Evolutionary conservation across 2,113 vertebrate species (phyloP).

Genomic region (Indicator indicator): DNA sequence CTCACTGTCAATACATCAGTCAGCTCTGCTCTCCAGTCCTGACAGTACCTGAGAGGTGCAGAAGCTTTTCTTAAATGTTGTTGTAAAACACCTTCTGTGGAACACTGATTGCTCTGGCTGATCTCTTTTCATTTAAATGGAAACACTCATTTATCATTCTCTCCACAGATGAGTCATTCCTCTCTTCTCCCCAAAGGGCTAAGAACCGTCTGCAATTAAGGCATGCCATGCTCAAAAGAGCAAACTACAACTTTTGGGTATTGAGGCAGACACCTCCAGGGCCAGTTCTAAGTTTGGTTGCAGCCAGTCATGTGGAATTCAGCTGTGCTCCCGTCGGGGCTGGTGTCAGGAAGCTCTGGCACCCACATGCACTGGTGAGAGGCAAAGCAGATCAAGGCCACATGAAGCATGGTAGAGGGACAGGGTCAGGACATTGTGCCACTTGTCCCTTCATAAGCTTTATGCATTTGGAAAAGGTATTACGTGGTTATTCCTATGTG

Average conservation of each 20-base stretch:
- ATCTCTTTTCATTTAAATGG: background rate
- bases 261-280: background rate
- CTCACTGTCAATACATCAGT: background rate
- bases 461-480: background rate
- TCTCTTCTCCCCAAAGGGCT: background rate
- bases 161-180: background rate
- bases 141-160: background rate
- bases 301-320: background rate
- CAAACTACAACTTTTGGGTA: background rate
- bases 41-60: background rate
- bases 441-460: too few relatives aligned
- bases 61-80: background rate
- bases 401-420: background rate
- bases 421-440: background rate
- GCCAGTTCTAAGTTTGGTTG: background rate
- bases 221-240: background rate
- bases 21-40: background rate
- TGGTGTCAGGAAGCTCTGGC: background rate
- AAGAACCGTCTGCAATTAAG: background rate
- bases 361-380: fast-evolving
- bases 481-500: background rate
- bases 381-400: background rate
- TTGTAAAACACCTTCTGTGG: background rate
- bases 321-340: background rate
- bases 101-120: background rate